Evolutionary conservation across 2,888 invertebrate genomes (phyloP).

Genomic region (Catocala fraxini): DNA sequence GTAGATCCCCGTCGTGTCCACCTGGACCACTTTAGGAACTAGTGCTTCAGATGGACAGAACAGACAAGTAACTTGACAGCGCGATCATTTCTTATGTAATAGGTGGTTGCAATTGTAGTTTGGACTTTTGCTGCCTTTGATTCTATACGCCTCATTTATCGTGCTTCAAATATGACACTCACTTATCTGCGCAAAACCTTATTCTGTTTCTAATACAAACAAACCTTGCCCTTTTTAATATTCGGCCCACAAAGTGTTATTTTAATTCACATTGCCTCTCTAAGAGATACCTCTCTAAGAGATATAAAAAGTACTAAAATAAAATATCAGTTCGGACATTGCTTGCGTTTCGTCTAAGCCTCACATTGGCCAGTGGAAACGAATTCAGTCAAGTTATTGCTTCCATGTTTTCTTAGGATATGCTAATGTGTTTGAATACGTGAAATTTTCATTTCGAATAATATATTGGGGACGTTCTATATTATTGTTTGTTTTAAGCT

Average conservation of each 20-base stretch:
- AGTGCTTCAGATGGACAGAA: too few relatives aligned
- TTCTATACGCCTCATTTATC: too few relatives aligned
- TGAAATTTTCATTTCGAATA: constrained; percentile 47
- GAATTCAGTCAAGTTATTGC: constrained; percentile 54
- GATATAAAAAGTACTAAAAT: constrained; percentile 30
- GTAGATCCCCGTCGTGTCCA: too few relatives aligned
- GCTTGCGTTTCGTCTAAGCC: constrained; percentile 53
- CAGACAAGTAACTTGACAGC: too few relatives aligned
- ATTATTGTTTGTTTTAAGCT: constrained; percentile 27
- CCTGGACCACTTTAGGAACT: too few relatives aligned
- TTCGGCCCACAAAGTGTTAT: constrained; percentile 13
- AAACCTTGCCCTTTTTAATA: constrained; percentile 8
- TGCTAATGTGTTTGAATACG: constrained; percentile 44
- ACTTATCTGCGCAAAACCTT: not conserved
- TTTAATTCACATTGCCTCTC: constrained; percentile 11
- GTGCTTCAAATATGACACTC: too few relatives aligned
- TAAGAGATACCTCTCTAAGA: not conserved
- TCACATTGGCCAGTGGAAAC: constrained; percentile 44
- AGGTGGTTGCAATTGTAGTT: too few relatives aligned
- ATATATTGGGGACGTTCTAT: constrained; percentile 34
- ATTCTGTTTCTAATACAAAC: not conserved
- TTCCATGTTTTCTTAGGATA: constrained; percentile 62
- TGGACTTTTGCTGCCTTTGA: too few relatives aligned
- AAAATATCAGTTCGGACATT: constrained; percentile 47
- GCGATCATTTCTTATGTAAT: too few relatives aligned